Evolutionary conservation across 1,140 invertebrate species (phyloP), one percentile per base, ranked within the genome.

Genomic region (Galleria mellonella): DNA sequence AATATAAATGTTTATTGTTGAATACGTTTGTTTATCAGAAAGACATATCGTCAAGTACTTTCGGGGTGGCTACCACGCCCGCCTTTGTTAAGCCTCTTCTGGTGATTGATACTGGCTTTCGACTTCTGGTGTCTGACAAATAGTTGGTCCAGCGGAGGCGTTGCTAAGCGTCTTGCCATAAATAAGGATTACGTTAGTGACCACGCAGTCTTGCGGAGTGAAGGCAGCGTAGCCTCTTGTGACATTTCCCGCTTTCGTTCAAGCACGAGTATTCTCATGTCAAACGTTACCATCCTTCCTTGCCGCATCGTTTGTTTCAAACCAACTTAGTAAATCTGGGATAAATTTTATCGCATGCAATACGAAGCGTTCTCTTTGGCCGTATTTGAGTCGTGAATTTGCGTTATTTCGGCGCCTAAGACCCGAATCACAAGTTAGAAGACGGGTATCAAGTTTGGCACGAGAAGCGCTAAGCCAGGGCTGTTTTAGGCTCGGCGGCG

Each of bases 401-500:
- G 70, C 72, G 55, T 79, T 75, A 81, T 75, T 83, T 75, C 72
- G 62, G 71, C 72, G 72, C 67, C 62, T 72, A 67, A 72, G 69
- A 70, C 66, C 68, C 63, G 61, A 76, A 79, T 82, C 72, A 78
- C 73, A 79, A 82, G 65, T 82, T 74, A 62, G 77, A 67, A 72
- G 72, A 70, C 62, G 72, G 65, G 69, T 72, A 73, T 76, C 67
- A 64, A 75, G 70, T 69, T 65, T 46, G 68, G 63, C 58, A 61
- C 61, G 62, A 52, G 61, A 76, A 59, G 74, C 79, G 76, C 51
- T 81, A 83, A 83, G 75, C 75, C 66, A 62, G 46, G 55, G 51
- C 55, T 71, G 72, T 70, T 72, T 73, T 63, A 72, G 75, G 62
- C 65, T 71, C 64, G 52, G 55, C 54, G 59, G 61, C 60, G 59